A percentile compares a stretch with the other conserved stretches of the same genome.
phyloP scores from a whole-genome alignment of 2,888 invertebrate species.

The Strigamia crassipes region DNA sequence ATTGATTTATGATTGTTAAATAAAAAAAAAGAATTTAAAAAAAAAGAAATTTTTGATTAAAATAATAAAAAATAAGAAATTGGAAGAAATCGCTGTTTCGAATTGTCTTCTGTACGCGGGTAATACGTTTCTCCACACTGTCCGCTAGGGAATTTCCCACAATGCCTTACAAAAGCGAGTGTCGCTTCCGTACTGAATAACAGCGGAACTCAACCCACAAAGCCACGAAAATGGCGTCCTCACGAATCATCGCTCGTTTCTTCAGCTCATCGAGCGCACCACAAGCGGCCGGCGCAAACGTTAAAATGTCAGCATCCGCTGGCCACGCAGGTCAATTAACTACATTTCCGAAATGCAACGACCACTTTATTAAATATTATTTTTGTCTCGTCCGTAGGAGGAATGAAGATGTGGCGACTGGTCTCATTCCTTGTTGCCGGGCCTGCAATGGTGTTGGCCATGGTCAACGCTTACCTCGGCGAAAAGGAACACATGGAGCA shows the following conservation, averaged over 20 bases:
- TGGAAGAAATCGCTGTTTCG: too few relatives aligned
- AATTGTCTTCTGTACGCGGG: too few relatives aligned
- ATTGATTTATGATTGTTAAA: too few relatives aligned
- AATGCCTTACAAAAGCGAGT: too few relatives aligned
- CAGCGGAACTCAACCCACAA: too few relatives aligned
- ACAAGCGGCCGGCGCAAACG: background rate
- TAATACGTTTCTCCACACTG: too few relatives aligned
- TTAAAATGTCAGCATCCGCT: background rate
- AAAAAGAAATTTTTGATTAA: too few relatives aligned
- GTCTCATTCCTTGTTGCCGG: background rate
- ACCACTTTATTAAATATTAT: background rate
- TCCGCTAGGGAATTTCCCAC: too few relatives aligned
- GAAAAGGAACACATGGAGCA: conserved; percentile 12
- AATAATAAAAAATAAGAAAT: too few relatives aligned
- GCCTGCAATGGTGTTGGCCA: background rate
- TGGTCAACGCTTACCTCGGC: background rate
- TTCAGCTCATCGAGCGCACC: background rate
- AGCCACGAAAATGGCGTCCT: background rate
- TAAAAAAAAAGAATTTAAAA: too few relatives aligned
- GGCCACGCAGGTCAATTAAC: background rate
- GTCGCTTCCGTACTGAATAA: too few relatives aligned
- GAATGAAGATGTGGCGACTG: background rate
- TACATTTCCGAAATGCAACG: background rate
- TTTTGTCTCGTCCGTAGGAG: background rate
- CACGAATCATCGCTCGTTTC: background rate